Conservation (phyloP, 2,888 invertebrate genomes). For the Trichopoda pennipes region DNA sequence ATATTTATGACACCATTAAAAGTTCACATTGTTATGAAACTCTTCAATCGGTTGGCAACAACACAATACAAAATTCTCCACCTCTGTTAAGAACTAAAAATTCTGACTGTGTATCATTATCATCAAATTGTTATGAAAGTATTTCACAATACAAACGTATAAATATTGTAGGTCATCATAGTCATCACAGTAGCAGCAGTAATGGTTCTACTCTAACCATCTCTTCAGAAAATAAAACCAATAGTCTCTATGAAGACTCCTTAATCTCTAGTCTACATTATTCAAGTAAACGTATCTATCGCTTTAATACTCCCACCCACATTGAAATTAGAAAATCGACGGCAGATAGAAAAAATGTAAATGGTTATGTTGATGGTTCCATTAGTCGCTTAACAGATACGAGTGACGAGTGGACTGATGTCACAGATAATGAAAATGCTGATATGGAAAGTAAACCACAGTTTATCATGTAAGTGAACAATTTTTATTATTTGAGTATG, state of each 20-base stretch:
- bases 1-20: slow-evolving; percentile 85
- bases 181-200: slow-evolving; percentile 74
- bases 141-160: slow-evolving; percentile 75
- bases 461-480: slow-evolving; percentile 80
- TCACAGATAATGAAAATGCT: slow-evolving; percentile 76
- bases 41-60: slow-evolving; percentile 68
- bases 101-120: slow-evolving; percentile 75
- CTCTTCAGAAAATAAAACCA: slow-evolving; percentile 80
- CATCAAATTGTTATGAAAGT: slow-evolving; percentile 80
- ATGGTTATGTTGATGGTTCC: slow-evolving; percentile 66
- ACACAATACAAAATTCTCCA: slow-evolving; percentile 48
- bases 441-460: slow-evolving; percentile 71
- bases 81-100: slow-evolving; percentile 58
- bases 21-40: slow-evolving; percentile 81
- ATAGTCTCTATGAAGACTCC: slow-evolving; percentile 79
- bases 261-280: slow-evolving; percentile 51
- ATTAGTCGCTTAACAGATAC: slow-evolving; percentile 77
- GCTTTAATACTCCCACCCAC: slow-evolving; percentile 18
- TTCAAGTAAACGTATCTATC: slow-evolving; percentile 51
- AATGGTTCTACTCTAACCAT: slow-evolving; percentile 79
- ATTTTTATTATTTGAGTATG: no score
- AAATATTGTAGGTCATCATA: slow-evolving; percentile 50
- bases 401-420: slow-evolving; percentile 81
- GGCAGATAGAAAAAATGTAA: slow-evolving; percentile 64
- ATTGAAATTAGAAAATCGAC: slow-evolving; percentile 67